These are phyloP conservation scores for Porphyrio hochstetteri DNA, from an alignment of 2,113 vertebrate species.

Conservation along the genomic window DNA sequence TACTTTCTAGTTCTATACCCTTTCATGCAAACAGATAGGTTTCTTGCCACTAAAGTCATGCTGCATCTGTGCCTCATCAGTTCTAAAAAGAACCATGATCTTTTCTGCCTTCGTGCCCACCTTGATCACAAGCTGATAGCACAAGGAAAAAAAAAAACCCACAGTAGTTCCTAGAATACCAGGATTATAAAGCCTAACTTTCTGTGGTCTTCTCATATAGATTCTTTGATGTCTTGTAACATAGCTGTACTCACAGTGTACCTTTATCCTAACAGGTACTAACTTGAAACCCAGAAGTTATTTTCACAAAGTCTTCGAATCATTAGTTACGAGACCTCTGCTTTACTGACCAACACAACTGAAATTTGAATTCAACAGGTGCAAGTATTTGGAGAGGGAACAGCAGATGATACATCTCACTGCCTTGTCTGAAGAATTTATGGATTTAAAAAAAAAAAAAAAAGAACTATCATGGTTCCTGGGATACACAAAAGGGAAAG, in stretches of 20 bases:
- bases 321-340: not conserved
- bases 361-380: not conserved
- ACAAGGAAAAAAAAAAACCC: not conserved
- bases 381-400: not conserved
- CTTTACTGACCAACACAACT: not conserved
- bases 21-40: not conserved
- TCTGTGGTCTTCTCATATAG: not conserved
- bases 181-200: not conserved
- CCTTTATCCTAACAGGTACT: not conserved
- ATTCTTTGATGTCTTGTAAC: not conserved
- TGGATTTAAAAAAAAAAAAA: not conserved
- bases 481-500: not conserved
- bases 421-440: not conserved
- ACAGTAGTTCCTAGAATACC: not conserved
- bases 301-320: constrained; percentile 1
- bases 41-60: not conserved
- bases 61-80: not conserved
- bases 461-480: not conserved
- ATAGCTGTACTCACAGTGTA: not conserved
- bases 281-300: not conserved
- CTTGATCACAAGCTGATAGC: not conserved
- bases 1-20: not conserved
- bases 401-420: not conserved
- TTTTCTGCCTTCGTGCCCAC: not conserved
- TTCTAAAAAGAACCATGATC: not conserved